Base-by-base conservation (phyloP, 2,113 vertebrate species). In the Crotophaga sulcirostris region DNA sequence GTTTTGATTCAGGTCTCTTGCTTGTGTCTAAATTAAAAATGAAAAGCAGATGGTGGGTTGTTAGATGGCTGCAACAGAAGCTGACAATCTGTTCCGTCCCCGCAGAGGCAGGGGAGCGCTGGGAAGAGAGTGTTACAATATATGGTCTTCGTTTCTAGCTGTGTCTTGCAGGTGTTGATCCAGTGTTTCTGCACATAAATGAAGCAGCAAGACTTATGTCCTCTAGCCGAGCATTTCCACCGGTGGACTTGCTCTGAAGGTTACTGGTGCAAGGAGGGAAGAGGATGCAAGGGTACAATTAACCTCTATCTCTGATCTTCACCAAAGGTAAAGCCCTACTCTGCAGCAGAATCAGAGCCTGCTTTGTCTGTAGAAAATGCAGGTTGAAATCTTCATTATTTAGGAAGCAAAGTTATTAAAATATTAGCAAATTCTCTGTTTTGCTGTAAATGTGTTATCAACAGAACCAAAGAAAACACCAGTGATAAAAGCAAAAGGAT, bases 1-100 rank as follows among this genome's bases (percentile, higher is more conserved):
- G 72, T 38, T 96, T 93, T 11, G 9, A 67, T 74, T 83, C 76
- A 9, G 80, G 80, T 68, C 93, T 91, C 17, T 55, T 38, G 80
- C 91, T 91, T 6, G 73, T 58, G 70, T 83, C 93, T 93, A 64
- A 90, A 95, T 90, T 93, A 94, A 88, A 87, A 95, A 84, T 70
- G 90, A 90, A 52, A 83, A 96, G 1, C 90, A 90, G 96, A 91
- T 97, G 95, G 94, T 44, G 82, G 69, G 64, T 74, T 78, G 88
- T 86, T 70, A 45, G 86, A 74, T 59, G 75, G 76, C 86, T 89
- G 90, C 88, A 78, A 33, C 88, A 97, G 94, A 67, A 94, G 89
- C 81, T 10, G 64, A 67, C 90, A 96, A 74, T 73, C 93, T 94
- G 81, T 19, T 90, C 58, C 40, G 87, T 94, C 92, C 93, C 92